These are phyloP conservation scores for Mus caroli DNA, from an alignment of 2,797 vertebrate genomes.

Conservation along the genomic window DNA sequence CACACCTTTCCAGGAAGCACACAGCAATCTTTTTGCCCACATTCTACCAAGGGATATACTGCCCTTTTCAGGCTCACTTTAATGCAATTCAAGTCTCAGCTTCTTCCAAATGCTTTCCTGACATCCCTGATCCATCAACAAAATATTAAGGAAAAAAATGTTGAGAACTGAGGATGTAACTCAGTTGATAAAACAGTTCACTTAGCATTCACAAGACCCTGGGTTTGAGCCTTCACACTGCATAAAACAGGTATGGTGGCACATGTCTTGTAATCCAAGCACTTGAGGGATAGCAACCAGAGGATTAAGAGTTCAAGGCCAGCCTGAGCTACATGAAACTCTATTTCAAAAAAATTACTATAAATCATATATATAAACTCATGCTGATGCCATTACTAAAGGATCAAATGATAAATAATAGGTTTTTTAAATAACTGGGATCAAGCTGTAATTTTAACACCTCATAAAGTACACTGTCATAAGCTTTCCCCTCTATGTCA, in stretches of 20 bases:
- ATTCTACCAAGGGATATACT: background rate
- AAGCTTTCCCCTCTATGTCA: background rate
- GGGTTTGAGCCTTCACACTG: background rate
- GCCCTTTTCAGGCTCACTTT: background rate
- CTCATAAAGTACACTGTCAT: conserved; percentile 26
- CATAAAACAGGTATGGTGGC: background rate
- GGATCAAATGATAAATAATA: conserved; percentile 54
- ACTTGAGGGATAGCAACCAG: background rate
- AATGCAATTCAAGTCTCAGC: background rate
- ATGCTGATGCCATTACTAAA: conserved; percentile 26
- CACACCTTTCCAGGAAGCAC: background rate
- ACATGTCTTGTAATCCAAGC: background rate
- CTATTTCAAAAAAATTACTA: background rate
- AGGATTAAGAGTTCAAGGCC: background rate
- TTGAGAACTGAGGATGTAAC: background rate
- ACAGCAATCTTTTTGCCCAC: background rate
- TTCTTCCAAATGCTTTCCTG: background rate
- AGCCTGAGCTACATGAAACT: background rate
- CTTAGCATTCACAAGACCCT: background rate
- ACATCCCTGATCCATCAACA: background rate
- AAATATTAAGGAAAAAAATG: background rate
- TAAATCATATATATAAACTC: conserved; percentile 15
- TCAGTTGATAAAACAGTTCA: background rate
- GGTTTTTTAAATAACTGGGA: background rate
- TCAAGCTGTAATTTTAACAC: conserved; percentile 47